Percentiles rank a stretch among this genome's conserved stretches.
Conservation (phyloP, 2,888 invertebrate genomes). For the Pomacea canaliculata region DNA sequence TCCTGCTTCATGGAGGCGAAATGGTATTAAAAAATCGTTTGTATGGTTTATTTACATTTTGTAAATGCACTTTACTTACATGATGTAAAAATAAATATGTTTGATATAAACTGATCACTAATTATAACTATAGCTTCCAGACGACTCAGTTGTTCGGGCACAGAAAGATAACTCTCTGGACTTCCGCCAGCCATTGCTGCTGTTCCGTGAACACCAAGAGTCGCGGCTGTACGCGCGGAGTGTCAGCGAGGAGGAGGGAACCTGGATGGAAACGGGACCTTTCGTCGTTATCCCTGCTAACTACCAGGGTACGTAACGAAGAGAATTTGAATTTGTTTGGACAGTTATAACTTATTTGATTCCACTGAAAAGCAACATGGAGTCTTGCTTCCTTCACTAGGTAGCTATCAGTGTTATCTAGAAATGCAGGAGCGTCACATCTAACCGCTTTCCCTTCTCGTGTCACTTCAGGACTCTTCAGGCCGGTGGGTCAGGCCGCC, state of each 20-base stretch:
- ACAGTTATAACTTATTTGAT: no score
- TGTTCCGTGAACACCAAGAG: slow-evolving; percentile 21
- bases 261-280: slow-evolving; percentile 8
- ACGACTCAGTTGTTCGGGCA: slow-evolving; percentile 13
- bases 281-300: slow-evolving; percentile 8
- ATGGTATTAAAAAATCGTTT: no score
- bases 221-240: slow-evolving; percentile 21
- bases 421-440: no score
- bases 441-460: no score
- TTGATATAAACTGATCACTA: no score
- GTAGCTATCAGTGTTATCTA: no score
- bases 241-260: not conserved
- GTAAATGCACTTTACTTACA: no score
- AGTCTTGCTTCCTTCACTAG: no score
- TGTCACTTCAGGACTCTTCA: slow-evolving; percentile 8
- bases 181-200: slow-evolving; percentile 23
- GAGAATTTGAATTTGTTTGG: not conserved
- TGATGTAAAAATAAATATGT: no score
- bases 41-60: no score
- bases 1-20: no score
- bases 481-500: not conserved
- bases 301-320: slow-evolving; percentile 5
- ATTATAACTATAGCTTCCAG: slow-evolving; percentile 5
- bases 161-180: slow-evolving; percentile 17
- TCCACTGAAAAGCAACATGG: no score